These are phyloP conservation scores for Esox lucius DNA, from an alignment of 2,797 vertebrate species.

Conservation along the genomic window DNA sequence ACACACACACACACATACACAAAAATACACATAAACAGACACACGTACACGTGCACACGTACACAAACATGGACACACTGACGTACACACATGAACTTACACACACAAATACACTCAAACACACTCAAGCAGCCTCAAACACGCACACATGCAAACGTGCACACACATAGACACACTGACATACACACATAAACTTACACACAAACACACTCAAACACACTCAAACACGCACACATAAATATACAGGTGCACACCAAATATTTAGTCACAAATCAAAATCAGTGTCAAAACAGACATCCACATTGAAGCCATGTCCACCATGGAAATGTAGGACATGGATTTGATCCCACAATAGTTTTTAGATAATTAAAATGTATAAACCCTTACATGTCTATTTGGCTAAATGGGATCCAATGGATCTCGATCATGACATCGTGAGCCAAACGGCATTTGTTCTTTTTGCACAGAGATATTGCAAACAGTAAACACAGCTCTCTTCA, in stretches of 20 bases:
- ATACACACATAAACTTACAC: not conserved
- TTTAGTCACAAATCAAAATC: not conserved
- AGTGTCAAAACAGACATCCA: not conserved
- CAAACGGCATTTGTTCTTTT: too few species aligned
- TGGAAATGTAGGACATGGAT: too few species aligned
- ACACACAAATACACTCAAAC: not conserved
- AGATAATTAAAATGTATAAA: too few species aligned
- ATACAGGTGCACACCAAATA: not conserved
- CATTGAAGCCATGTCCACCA: too few species aligned
- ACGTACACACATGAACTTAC: not conserved
- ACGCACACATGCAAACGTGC: not conserved
- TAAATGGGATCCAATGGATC: too few species aligned
- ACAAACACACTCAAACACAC: conserved; percentile 5
- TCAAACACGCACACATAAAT: conserved; percentile 13
- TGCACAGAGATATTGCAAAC: too few species aligned
- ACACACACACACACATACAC: not conserved
- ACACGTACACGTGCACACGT: not conserved
- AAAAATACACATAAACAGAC: not conserved
- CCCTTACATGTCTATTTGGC: too few species aligned
- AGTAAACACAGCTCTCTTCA: too few species aligned
- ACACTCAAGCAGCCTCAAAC: not conserved
- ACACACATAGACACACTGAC: not conserved
- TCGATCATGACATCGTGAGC: too few species aligned
- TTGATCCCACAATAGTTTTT: too few species aligned
- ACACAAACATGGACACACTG: not conserved